phyloP scores from a whole-genome alignment of 2,113 vertebrate genomes.

The Ctenodactylus gundi region DNA sequence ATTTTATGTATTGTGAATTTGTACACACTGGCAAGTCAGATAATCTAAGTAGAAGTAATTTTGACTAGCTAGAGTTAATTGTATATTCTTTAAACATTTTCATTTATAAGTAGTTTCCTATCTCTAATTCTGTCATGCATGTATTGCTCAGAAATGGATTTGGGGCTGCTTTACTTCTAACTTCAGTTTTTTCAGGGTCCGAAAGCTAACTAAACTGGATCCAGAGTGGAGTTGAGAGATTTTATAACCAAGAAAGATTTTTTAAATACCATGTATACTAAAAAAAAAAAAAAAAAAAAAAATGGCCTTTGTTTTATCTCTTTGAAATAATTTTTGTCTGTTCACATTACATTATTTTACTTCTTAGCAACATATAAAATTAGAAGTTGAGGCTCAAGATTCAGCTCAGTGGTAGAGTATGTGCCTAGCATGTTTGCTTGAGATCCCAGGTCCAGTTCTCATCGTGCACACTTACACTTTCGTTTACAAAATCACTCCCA shows the following conservation, averaged over 20 bases:
- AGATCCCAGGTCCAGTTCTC: not conserved
- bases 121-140: not conserved
- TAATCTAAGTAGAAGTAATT: not conserved
- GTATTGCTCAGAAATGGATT: not conserved
- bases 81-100: not conserved
- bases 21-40: not conserved
- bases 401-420: not conserved
- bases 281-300: constrained; percentile 1
- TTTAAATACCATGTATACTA: not conserved
- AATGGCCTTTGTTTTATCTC: not conserved
- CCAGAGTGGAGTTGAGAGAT: not conserved
- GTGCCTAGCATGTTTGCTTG: not conserved
- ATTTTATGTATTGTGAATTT: constrained; percentile 5
- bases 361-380: not conserved
- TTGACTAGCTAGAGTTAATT: not conserved
- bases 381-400: not conserved
- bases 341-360: not conserved
- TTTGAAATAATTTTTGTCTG: not conserved
- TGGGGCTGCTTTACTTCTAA: not conserved
- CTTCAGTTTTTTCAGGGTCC: not conserved
- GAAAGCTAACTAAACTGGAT: constrained; percentile 2
- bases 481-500: too few relatives aligned
- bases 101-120: not conserved
- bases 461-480: too few relatives aligned
- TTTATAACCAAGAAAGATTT: not conserved